phyloP scores from a whole-genome alignment of 2,797 vertebrate species.

The Hippocampus kuda region DNA sequence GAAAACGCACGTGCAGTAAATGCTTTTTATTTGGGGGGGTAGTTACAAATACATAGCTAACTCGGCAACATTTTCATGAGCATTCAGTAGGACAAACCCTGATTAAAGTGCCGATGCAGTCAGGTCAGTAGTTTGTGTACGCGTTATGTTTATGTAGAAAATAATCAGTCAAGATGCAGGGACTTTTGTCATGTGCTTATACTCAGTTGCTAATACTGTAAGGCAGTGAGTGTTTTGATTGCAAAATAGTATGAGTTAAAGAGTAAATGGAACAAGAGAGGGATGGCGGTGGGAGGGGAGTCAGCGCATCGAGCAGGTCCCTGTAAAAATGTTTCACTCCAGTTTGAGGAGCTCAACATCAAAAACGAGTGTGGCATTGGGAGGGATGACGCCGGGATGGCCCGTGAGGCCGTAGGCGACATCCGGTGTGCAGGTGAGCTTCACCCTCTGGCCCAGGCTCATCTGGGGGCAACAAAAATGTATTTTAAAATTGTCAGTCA shows the following conservation, averaged over 20 bases:
- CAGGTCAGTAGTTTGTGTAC: constrained; percentile 63
- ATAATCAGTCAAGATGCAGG: constrained; percentile 75
- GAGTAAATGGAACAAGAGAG: constrained; percentile 43
- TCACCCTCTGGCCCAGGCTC: constrained; percentile 95
- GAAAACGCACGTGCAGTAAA: constrained; percentile 52
- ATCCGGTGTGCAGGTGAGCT: constrained; percentile 95
- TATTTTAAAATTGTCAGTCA: too few species aligned
- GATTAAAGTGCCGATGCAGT: constrained; percentile 83
- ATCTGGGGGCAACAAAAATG: constrained; percentile 60
- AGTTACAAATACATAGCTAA: constrained; percentile 63
- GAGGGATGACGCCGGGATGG: constrained; percentile 96
- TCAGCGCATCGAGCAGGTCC: constrained; percentile 29
- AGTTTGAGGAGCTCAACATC: constrained; percentile 96
- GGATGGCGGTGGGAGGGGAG: constrained; percentile 32
- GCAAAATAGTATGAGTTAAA: constrained; percentile 48
- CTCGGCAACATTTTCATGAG: constrained; percentile 62
- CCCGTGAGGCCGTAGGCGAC: constrained; percentile 92
- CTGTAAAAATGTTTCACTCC: constrained; percentile 68
- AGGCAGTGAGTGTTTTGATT: constrained; percentile 69
- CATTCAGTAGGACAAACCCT: constrained; percentile 77
- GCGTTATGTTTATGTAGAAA: constrained; percentile 27
- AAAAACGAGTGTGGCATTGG: constrained; percentile 94
- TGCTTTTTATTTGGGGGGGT: constrained; percentile 42
- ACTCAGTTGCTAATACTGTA: constrained; percentile 66
- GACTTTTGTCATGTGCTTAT: constrained; percentile 43